Percentiles rank a stretch among this genome's conserved stretches.
Evolutionary conservation across 2,113 vertebrate species (phyloP).

Genomic region (Oreochromis aureus): DNA sequence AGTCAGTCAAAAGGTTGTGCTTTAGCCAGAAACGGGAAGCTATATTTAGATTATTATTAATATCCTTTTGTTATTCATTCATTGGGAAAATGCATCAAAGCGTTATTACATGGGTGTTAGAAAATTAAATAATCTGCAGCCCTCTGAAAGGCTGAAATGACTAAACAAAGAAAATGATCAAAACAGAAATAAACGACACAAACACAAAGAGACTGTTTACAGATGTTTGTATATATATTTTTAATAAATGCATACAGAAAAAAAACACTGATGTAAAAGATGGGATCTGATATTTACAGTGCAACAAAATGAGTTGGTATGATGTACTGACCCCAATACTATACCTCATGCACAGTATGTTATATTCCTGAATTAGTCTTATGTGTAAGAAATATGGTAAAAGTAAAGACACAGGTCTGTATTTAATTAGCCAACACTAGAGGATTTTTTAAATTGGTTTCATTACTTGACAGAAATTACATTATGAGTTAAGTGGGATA

Average conservation of each 20-base stretch:
- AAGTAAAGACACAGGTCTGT: not conserved
- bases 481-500: not conserved
- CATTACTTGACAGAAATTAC: not conserved
- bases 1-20: not conserved
- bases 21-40: not conserved
- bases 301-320: not conserved
- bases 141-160: fast-evolving
- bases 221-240: not conserved
- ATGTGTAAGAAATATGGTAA: not conserved
- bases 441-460: not conserved
- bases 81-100: not conserved
- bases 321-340: not conserved
- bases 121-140: not conserved
- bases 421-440: not conserved
- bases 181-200: not conserved
- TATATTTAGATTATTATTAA: not conserved
- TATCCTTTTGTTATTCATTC: not conserved
- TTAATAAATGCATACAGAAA: not conserved
- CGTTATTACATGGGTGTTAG: not conserved
- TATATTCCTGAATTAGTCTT: not conserved
- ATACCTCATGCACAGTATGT: not conserved
- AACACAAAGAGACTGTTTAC: not conserved
- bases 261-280: not conserved
- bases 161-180: not conserved
- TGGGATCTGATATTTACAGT: not conserved